phyloP scores from a whole-genome alignment of 2,113 vertebrate species.

The human region GRCh38 chr4:169014001-169014500 shows the following conservation, averaged over 20 bases:
- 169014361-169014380: not conserved
- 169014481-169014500: too few relatives aligned
- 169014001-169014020: not conserved
- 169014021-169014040: not conserved
- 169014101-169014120: not conserved
- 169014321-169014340: not conserved
- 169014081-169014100: not conserved
- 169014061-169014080: not conserved
- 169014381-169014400: not conserved
- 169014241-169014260: not conserved
- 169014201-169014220: not conserved
- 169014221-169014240: not conserved
- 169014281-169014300: not conserved
- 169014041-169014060: not conserved
- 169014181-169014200: not conserved
- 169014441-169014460: too few relatives aligned
- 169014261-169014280: not conserved
- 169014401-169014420: too few relatives aligned
- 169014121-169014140: not conserved
- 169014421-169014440: too few relatives aligned
- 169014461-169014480: too few relatives aligned
- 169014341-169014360: not conserved
- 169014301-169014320: not conserved
- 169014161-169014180: not conserved
- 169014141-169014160: not conserved